Evolutionary conservation across 2,113 vertebrate genomes (phyloP).

Genomic region (Alces alces): DNA sequence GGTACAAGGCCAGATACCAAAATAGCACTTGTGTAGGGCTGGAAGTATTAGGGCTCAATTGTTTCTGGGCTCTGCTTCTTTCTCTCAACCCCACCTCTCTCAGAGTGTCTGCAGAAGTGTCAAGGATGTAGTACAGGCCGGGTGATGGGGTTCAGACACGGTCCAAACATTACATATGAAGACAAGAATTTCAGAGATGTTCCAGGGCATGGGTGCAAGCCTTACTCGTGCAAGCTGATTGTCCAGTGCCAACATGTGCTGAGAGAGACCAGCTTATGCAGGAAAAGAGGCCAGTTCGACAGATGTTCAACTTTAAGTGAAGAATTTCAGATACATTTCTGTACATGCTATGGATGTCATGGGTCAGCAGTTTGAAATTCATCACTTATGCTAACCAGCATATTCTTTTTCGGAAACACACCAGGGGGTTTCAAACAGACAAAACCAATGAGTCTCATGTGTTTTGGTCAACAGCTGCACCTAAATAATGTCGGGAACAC

Average conservation of each 20-base stretch:
- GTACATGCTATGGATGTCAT: background rate
- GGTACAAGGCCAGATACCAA: constrained; percentile 38
- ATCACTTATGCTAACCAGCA: background rate
- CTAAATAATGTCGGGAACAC: background rate
- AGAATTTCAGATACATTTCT: background rate
- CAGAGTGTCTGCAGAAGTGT: constrained; percentile 56
- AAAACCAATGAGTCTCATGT: background rate
- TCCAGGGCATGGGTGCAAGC: background rate
- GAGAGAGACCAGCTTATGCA: background rate
- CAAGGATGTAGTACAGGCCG: constrained; percentile 36
- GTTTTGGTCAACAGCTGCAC: background rate
- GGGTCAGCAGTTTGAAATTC: background rate
- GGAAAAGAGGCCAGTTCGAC: background rate
- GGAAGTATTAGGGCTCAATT: background rate
- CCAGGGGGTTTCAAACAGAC: background rate
- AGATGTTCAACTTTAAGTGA: background rate
- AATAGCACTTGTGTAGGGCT: constrained; percentile 38
- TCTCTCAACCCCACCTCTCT: background rate
- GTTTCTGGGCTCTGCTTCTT: constrained; percentile 30
- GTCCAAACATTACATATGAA: constrained; percentile 34
- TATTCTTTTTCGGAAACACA: background rate
- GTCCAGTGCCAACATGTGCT: background rate
- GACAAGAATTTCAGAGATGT: constrained; percentile 51
- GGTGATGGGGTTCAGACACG: background rate
- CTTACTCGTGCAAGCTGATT: background rate